Conservation (phyloP, 2,113 vertebrate genomes). For the Quiscalus mexicanus region DNA sequence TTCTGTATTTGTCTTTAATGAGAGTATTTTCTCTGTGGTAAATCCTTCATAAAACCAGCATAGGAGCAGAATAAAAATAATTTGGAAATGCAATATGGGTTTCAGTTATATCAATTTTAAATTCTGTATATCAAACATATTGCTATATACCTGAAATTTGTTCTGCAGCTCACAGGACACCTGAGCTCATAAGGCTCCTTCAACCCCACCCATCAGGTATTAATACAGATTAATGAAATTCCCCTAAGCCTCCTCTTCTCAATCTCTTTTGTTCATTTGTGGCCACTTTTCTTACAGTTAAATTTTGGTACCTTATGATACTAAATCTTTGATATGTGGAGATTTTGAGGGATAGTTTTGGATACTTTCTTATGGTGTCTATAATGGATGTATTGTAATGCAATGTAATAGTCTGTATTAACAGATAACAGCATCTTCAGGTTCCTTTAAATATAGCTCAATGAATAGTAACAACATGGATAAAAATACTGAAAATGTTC, state of each 20-base stretch:
- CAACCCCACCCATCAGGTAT: neutral
- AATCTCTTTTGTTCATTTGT: neutral
- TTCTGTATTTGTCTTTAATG: neutral
- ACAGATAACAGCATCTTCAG: neutral
- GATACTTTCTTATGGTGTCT: neutral
- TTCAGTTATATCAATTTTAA: neutral
- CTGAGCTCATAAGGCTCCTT: neutral
- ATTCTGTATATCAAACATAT: neutral
- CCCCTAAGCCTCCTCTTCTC: neutral
- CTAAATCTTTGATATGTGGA: neutral
- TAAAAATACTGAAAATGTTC: neutral
- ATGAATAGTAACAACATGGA: neutral
- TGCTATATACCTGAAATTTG: neutral
- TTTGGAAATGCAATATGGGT: neutral
- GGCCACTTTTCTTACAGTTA: neutral
- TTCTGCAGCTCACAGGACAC: neutral
- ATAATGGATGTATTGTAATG: neutral
- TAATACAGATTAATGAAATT: neutral
- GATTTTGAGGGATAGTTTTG: neutral
- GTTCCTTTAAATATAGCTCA: neutral
- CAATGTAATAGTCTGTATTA: neutral
- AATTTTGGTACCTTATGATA: neutral
- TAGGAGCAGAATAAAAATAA: neutral
- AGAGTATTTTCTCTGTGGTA: neutral
- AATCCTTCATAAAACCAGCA: neutral